Base-by-base conservation (phyloP, 2,113 vertebrate species). In the Thinocorus orbignyianus region DNA sequence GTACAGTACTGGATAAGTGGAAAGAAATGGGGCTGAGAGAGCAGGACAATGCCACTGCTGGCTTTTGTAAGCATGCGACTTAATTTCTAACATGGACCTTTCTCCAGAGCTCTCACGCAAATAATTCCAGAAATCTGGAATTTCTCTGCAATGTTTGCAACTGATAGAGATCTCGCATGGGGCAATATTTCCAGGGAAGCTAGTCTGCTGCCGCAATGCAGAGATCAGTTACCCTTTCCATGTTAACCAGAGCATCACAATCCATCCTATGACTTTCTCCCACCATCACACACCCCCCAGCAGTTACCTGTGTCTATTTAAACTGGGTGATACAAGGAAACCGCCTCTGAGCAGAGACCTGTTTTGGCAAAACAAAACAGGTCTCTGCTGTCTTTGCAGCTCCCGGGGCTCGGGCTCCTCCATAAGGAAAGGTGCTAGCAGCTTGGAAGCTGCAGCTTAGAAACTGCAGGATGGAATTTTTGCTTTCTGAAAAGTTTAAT, bases 241-340 rank as follows among this genome's bases (percentile, higher is more conserved):
- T 11, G 8, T 20, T 77, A 92, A 85, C 30, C 4, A 10, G 64
- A 46, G 55, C 76, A 81, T 14, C 60, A 16, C 71, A 39, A 24
- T 5, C 46, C 64, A 20, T 8, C 0, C 0, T 31, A 23, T 1
- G 12, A n/a, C 57, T 72, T 76, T 11, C 72, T 42, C 1, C 1
- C 35, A 58, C 19, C 81, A 54, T 48, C 46, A 52, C 37, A 57
- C 4, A n/a, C 7, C 41, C 66, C 44, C 41, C 41, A 41, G n/a
- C n/a, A n/a, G n/a, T n/a, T n/a, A n/a, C n/a, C n/a, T n/a, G n/a
- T n/a, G n/a, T n/a, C n/a, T n/a, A n/a, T n/a, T n/a, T n/a, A n/a
- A n/a, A n/a, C n/a, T n/a, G n/a, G n/a, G n/a, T n/a, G n/a, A n/a
- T n/a, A n/a, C n/a, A n/a, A n/a, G n/a, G n/a, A n/a, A n/a, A n/a